Conservation (phyloP, 2,888 invertebrate species). For the Mechanitis mazaeus region DNA sequence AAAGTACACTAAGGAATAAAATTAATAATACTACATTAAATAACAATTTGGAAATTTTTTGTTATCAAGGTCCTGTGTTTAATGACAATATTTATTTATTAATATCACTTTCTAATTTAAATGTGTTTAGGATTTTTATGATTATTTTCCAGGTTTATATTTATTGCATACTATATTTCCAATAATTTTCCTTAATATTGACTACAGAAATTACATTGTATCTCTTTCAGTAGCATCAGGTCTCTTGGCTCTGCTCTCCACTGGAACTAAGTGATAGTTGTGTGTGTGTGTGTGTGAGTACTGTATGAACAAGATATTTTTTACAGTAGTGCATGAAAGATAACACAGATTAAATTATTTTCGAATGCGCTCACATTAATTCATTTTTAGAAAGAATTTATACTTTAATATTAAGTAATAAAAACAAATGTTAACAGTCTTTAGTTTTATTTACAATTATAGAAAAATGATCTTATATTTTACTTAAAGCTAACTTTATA, state of each 20-base stretch:
- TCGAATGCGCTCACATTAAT: constrained; percentile 28
- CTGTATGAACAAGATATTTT: constrained; percentile 23
- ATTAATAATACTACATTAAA: no score
- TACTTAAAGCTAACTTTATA: constrained; percentile 40
- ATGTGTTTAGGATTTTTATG: no score
- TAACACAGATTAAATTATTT: constrained; percentile 35
- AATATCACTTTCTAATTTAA: no score
- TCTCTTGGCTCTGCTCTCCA: constrained; percentile 95
- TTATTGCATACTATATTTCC: background rate
- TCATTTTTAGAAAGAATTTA: constrained; percentile 52
- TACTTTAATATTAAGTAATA: constrained; percentile 56
- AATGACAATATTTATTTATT: no score
- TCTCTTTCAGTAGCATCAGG: constrained; percentile 94
- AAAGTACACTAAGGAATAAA: no score
- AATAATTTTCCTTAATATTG: constrained; percentile 33
- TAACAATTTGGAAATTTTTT: no score
- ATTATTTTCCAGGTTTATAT: no score
- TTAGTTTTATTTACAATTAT: constrained; percentile 66
- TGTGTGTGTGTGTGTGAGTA: constrained; percentile 23
- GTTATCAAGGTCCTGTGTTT: no score
- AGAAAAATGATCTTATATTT: constrained; percentile 41
- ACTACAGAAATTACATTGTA: constrained; percentile 88
- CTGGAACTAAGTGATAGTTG: constrained; percentile 83
- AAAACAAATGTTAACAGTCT: constrained; percentile 57
- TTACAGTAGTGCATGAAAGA: constrained; percentile 23